Base-by-base conservation (phyloP, 2,113 vertebrate species). In the Strix uralensis region DNA sequence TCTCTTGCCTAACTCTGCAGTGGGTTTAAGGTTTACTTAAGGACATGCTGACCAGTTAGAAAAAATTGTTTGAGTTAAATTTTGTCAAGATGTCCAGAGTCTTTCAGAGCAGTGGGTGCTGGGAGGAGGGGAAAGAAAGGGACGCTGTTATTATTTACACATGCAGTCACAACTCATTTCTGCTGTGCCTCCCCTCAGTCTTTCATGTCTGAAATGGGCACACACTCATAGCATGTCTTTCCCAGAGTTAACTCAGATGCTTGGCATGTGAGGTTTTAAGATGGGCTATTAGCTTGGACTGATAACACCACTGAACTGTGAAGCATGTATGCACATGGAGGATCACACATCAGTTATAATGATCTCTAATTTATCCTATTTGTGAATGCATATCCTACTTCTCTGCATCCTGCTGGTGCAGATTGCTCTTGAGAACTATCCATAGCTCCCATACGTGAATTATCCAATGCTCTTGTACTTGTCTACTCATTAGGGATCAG, bases 11-110 rank as follows among this genome's bases (percentile, higher is more conserved):
- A 88, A 82, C n/a, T 69, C 59, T 83, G 46, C 20, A 55, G 51
- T 86, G 82, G 40, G 36, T 86, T 96, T 27, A 93, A 92, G 86
- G 88, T 96, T 96, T 88, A 92, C 65, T 88, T 92, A 81, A 95
- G 91, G 94, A 92, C 83, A 84, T 4, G 5, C 26, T 94, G 89
- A 84, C 69, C 65, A 79, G 30, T 70, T 81, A 79, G 40, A 85
- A 94, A 93, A 94, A 62, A 90, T 40, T 91, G 47, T 86, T 92
- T 52, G 38, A 90, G n/a, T 67, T 84, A 86, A 85, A 72, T 72
- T 75, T 95, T 94, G 77, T 87, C 88, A 86, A 71, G 81, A 40
- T 79, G 73, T 49, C 86, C 81, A 61, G 63, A 88, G 32, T 10
- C 62, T 78, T 88, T 73, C 66, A 92, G 47, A 79, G 66, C 26